phyloP scores from a whole-genome alignment of 2,888 invertebrate genomes.

The Aphelenchoides bicaudatus region DNA sequence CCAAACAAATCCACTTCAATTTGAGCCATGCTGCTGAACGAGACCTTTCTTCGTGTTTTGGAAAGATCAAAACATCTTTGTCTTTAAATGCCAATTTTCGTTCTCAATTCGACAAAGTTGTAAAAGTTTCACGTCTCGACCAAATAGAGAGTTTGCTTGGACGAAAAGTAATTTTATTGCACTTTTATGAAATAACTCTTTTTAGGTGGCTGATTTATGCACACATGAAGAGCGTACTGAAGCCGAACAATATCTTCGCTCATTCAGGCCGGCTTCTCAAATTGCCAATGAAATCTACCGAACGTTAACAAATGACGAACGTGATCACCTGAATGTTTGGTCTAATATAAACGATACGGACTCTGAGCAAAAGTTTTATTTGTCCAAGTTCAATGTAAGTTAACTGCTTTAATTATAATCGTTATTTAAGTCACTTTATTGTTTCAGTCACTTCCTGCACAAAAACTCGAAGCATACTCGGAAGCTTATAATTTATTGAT shows the following conservation, averaged over 20 bases:
- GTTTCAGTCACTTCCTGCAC: conserved; percentile 3
- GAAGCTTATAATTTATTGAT: conserved; percentile 11
- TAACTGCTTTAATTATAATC: not conserved
- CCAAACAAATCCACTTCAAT: not conserved
- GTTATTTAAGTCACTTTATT: not conserved
- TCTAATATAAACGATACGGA: conserved; percentile 28
- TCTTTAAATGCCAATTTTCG: conserved; percentile 24
- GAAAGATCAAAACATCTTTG: conserved; percentile 24
- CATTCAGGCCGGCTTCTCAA: conserved; percentile 10
- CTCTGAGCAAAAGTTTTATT: conserved; percentile 27
- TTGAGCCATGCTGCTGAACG: not conserved
- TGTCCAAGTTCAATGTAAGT: conserved; percentile 22
- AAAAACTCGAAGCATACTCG: not conserved
- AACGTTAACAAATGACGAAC: conserved; percentile 21
- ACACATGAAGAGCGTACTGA: conserved; percentile 13
- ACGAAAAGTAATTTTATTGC: conserved; percentile 7
- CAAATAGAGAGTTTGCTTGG: conserved; percentile 10
- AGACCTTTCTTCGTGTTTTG: conserved; percentile 22
- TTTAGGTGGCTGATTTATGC: conserved; percentile 20
- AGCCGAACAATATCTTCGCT: not conserved
- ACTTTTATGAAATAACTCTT: not conserved
- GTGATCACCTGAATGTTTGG: conserved; percentile 29
- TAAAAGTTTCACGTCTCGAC: conserved; percentile 23
- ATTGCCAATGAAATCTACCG: conserved; percentile 13
- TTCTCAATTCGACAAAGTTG: conserved; percentile 21